Base-by-base conservation (phyloP, 2,888 invertebrate species). In the Graphium colonna region DNA sequence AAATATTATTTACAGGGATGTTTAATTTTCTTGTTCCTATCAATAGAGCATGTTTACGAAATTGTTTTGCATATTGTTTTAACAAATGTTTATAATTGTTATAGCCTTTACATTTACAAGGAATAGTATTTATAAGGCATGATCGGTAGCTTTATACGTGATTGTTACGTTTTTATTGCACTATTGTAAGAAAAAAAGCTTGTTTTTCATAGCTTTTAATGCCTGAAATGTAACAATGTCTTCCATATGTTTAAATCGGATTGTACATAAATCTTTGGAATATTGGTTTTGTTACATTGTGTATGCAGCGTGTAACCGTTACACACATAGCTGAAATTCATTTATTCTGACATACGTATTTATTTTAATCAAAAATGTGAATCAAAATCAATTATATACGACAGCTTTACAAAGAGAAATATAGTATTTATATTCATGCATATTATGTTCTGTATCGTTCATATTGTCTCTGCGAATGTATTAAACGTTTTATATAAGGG, bases 231-330 rank as follows among this genome's bases (percentile, higher is more conserved):
- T 59, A 51, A 69, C 52, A 60, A 76, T 73, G 85, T 86, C 86
- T 86, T 86, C 86, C 86, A 82, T 60, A 63, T 64, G 48, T 59
- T 67, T 68, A 58, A 61, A 71, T 63, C 57, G 57, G 69, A 67
- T 67, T 60, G 56, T 63, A 61, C 41, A 49, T 40, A 59, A 71
- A 75, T 77, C 77, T 82, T 77, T 74, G 65, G 77, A 79, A 79
- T 80, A 80, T 82, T 82, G 79, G 75, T 78, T 78, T 72, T 70
- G 40, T 59, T 62, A 53, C 42, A 52, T 57, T 59, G 46, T 68
- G 41, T 28, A 42, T 36, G 36, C 17, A 53, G 60, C 53, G 61
- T 63, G 51, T 49, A 57, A 47, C 13, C 55, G 43, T 55, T 63
- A 62, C 59, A 46, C 58, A 57, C 55, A 60, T 63, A 56, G 56